Percentiles rank a stretch among this genome's conserved stretches.
phyloP scores from a whole-genome alignment of 2,888 invertebrate species.

The Syrista parreyssii region DNA sequence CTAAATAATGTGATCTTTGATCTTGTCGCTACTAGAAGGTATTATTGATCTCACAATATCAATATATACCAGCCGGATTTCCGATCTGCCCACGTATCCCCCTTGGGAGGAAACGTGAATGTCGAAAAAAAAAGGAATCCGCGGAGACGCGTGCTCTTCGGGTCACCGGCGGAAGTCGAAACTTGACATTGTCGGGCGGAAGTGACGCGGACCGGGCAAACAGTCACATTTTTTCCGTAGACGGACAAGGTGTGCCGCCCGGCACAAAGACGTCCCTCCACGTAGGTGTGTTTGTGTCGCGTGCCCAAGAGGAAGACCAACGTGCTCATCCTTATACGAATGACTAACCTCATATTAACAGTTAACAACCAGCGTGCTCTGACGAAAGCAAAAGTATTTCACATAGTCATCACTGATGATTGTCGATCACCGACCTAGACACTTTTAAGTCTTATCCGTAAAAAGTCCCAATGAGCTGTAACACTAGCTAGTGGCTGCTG shows the following conservation, averaged over 20 bases:
- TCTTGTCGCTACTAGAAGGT: neutral
- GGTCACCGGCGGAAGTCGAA: slow-evolving; percentile 59
- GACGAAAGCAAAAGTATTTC: slow-evolving; percentile 41
- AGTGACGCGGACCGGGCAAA: slow-evolving; percentile 61
- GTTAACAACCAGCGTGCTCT: neutral
- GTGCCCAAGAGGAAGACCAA: slow-evolving; percentile 31
- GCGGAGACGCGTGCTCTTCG: slow-evolving; percentile 27
- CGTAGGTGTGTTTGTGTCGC: slow-evolving; percentile 38
- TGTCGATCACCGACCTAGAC: slow-evolving; percentile 27
- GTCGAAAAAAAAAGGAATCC: slow-evolving; percentile 17
- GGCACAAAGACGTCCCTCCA: slow-evolving; percentile 7
- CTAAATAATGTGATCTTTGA: too few species aligned
- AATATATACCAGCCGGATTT: neutral
- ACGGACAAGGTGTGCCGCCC: slow-evolving; percentile 63
- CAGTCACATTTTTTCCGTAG: slow-evolving; percentile 50
- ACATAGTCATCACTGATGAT: neutral
- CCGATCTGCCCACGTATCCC: slow-evolving; percentile 6
- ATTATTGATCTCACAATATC: neutral
- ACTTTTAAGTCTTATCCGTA: slow-evolving; percentile 13
- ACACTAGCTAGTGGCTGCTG: slow-evolving; percentile 25
- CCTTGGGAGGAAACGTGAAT: slow-evolving; percentile 10
- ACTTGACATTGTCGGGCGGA: slow-evolving; percentile 65
- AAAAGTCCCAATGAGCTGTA: slow-evolving; percentile 30
- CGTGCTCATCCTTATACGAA: neutral
- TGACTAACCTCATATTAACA: neutral